These are phyloP conservation scores for Hipparchia semele DNA, from an alignment of 2,888 invertebrate genomes.

Conservation along the genomic window DNA sequence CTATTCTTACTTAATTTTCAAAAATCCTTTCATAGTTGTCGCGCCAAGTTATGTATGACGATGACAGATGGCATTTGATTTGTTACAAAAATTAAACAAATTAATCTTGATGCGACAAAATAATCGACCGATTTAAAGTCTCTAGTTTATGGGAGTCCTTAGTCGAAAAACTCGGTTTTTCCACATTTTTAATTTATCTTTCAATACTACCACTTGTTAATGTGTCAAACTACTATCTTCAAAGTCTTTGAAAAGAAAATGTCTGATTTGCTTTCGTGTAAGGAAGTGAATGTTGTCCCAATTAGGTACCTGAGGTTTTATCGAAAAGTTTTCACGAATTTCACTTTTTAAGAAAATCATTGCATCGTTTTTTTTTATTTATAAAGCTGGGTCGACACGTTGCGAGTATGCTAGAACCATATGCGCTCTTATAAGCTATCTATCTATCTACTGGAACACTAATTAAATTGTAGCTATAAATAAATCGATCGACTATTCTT, in stretches of 20 bases:
- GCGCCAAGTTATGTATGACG: too few relatives aligned
- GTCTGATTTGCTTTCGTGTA: constrained; percentile 17
- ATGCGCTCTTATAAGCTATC: not conserved
- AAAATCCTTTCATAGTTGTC: too few relatives aligned
- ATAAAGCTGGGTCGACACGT: not conserved
- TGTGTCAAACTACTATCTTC: constrained; percentile 44
- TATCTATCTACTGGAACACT: too few relatives aligned
- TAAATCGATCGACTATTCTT: too few relatives aligned
- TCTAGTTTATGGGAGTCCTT: not conserved
- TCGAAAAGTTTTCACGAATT: constrained; percentile 53
- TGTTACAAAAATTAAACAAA: too few relatives aligned
- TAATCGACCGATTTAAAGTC: constrained; percentile 16
- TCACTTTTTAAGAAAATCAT: constrained; percentile 41
- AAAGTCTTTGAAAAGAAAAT: constrained; percentile 33
- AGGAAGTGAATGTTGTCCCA: constrained; percentile 54
- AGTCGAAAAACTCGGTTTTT: constrained; percentile 34
- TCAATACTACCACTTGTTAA: constrained; percentile 43
- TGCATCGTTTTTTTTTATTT: constrained; percentile 42
- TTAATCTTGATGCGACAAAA: not conserved
- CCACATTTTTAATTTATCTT: constrained; percentile 28
- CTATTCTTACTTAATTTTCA: too few relatives aligned
- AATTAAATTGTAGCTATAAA: too few relatives aligned
- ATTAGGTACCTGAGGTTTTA: constrained; percentile 75
- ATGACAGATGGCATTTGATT: too few relatives aligned
- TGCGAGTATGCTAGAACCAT: not conserved